Evolutionary conservation across 2,113 vertebrate species (phyloP), one percentile per base, ranked within the genome.

Genomic region (Eidolon helvum): DNA sequence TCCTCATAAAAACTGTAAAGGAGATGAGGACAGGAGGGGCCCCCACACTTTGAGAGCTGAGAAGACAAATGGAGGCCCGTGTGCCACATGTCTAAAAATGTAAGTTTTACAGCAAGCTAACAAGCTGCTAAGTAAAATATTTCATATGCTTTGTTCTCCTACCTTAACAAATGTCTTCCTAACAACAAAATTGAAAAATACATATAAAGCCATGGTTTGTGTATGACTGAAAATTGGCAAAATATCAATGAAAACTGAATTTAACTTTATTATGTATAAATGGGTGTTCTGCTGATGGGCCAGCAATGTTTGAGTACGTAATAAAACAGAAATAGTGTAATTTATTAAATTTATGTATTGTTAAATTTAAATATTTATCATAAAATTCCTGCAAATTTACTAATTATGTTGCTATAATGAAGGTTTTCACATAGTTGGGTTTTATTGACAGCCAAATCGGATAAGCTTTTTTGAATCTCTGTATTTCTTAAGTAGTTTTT

Each of bases 181-280:
- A 71, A 63, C n/a, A 93, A 80, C 16, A 69, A 35, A 80, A 43
- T 10, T 69, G 24, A 77, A 82, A 95, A 85, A n/a, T n/a, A 50
- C 0, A 0, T 35, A 26, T 24, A 83, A 82, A 79, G 45, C 18
- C 1, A 1, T 45, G 57, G 3, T 83, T 87, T 88, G 8, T 33
- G 1, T 22, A 38, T 19, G 45, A 43, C 43, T 72, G 48, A 92
- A 86, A 45, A 2, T 84, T 68, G 33, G 63, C 33, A 65, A 97
- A 83, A 91, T 72, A 40, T 24, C 43, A 88, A 96, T 86, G 65
- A 91, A 93, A 94, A 84, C 19, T 9, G 53, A 61, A 18, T 66
- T 75, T 15, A 65, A 28, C 18, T 69, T 63, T 59, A 45, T 33
- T 69, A 50, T 83, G 5, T 35, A 40, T 48, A 57, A 78, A 48